phyloP scores from a whole-genome alignment of 2,113 vertebrate species.

The Formicarius rufipectus region DNA sequence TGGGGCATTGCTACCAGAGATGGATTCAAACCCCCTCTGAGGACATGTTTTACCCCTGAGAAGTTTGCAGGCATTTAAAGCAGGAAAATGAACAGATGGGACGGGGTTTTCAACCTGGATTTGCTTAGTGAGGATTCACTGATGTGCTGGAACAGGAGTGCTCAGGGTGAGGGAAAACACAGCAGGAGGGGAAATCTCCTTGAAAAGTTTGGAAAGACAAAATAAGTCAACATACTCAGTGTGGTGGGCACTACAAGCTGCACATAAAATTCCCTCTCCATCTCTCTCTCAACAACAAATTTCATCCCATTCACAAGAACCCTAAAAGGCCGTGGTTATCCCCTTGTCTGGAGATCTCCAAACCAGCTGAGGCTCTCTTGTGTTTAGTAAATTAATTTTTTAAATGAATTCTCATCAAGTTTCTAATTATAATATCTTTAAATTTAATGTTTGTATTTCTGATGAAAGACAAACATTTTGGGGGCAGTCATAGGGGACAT shows the following conservation, averaged over 20 bases:
- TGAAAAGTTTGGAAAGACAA: not conserved
- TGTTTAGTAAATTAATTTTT: constrained; percentile 74
- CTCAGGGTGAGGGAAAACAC: not conserved
- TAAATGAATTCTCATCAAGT: constrained; percentile 74
- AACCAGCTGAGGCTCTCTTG: constrained; percentile 12
- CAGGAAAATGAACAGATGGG: not conserved
- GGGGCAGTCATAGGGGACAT: constrained; percentile 80
- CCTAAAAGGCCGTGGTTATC: not conserved
- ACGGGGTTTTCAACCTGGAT: not conserved
- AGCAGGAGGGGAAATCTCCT: not conserved
- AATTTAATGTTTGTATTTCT: constrained; percentile 80
- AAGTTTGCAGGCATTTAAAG: not conserved
- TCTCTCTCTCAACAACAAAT: not conserved
- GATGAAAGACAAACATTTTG: constrained; percentile 88
- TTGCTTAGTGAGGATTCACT: not conserved
- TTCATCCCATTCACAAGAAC: not conserved
- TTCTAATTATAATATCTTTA: constrained; percentile 80
- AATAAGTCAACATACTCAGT: not conserved
- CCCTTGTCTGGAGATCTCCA: constrained; percentile 39
- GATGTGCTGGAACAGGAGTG: not conserved
- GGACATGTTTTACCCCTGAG: fast-evolving
- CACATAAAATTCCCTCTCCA: not conserved
- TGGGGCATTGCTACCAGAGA: not conserved
- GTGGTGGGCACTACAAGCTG: not conserved
- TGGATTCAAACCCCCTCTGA: not conserved